Base-by-base conservation (phyloP, 1,140 invertebrate genomes). In the Lasioglossum baleicum region DNA sequence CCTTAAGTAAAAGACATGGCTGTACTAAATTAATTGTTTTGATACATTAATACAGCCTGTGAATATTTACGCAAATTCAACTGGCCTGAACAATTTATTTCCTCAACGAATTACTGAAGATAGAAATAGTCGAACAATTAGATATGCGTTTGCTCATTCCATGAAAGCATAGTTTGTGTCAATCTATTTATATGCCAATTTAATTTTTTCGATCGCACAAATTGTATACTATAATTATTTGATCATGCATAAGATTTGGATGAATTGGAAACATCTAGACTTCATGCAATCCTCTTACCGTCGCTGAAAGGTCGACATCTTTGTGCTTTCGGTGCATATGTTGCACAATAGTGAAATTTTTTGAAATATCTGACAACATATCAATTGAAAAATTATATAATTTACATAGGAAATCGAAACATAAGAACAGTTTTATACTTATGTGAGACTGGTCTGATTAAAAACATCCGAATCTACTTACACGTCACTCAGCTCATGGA, bases 261-360 rank as follows among this genome's bases (percentile, higher is more conserved):
- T 48, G 2, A 11, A 13, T 13, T 48, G 10, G 11, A 11, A 48
- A 11, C 8, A 48, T 48, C 13, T 48, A 58, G 71, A 70, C 76
- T 75, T 61, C 22, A 15, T 11, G 3, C 2, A 58, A 11, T 17
- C 15, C 26, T 31, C 67, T 93, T 92, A 95, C 96, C 96, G 89
- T 97, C 96, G 5, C 94, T 95, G 22, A 93, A 92, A 2, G 96
- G 96, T 71, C 91, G 91, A 87, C 96, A 97, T 75, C 94, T 92
- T 58, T 92, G 87, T 2, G 96, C 95, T 58, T 93, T 92, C 1
- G 95, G 94, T 7, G 94, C 95, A 86, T 95, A 96, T 0, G 93
- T 92, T 13, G 93, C 93, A 83, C 96, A 97, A 88, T 96, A 96
- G 75, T 95, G 93, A 88, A 97, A 97, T 67, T 94, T 95, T 84